Evolutionary conservation across 2,888 invertebrate species (phyloP).

Genomic region (Scaptomyza parva): DNA sequence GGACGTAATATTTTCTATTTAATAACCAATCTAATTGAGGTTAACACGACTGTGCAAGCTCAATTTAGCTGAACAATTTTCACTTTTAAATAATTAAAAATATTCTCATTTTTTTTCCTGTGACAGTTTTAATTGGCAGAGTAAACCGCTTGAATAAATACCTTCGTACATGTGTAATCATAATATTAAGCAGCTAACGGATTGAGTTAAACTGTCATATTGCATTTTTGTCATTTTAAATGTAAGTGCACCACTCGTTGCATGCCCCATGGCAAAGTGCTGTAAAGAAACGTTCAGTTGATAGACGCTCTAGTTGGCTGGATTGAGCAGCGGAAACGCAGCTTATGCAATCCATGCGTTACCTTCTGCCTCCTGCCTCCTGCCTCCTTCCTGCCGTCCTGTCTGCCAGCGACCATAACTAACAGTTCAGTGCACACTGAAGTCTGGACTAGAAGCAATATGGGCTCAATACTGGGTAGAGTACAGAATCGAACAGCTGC

Average conservation of each 20-base stretch:
- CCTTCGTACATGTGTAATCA: slow-evolving; percentile 34
- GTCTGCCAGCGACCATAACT: slow-evolving; percentile 65
- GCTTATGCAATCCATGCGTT: slow-evolving; percentile 59
- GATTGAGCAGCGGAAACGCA: slow-evolving; percentile 59
- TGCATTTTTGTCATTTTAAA: slow-evolving; percentile 42
- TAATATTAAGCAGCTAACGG: slow-evolving; percentile 50
- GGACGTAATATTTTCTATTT: neutral
- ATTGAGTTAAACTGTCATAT: slow-evolving; percentile 52
- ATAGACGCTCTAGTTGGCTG: slow-evolving; percentile 40
- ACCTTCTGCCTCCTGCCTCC: slow-evolving; percentile 4
- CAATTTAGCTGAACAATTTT: neutral
- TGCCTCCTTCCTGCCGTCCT: slow-evolving; percentile 12
- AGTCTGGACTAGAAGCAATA: slow-evolving; percentile 11
- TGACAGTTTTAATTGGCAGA: slow-evolving; percentile 40
- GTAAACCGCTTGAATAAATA: slow-evolving; percentile 38
- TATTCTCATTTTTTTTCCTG: no score
- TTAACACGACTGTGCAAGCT: neutral
- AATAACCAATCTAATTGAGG: neutral
- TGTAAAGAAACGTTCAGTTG: slow-evolving; percentile 29
- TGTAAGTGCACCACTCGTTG: slow-evolving; percentile 25
- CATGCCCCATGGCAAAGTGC: slow-evolving; percentile 30
- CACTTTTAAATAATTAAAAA: slow-evolving; percentile 1
- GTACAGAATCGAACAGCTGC: slow-evolving; percentile 48
- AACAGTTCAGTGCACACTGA: slow-evolving; percentile 72
- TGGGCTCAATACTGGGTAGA: neutral